A percentile compares a stretch with the other conserved stretches of the same genome.
Conservation (phyloP, 2,888 invertebrate species). For the Phrixothrix hirtus region DNA sequence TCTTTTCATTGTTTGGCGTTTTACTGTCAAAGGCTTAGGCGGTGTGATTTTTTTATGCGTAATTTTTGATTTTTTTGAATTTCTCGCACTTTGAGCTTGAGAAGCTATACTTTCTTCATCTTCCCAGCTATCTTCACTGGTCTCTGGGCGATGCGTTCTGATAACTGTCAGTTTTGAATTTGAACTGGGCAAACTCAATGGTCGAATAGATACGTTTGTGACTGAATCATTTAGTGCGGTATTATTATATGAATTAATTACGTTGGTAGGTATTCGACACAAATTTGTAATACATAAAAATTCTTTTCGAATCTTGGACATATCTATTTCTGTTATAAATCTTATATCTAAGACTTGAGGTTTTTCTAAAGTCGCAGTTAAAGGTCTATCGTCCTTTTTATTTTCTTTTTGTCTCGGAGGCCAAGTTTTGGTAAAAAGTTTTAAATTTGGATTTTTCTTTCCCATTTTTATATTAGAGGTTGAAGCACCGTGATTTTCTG, state of each 20-base stretch:
- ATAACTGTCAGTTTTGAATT: slow-evolving; percentile 8
- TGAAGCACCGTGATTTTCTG: too few species aligned
- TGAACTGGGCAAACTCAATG: slow-evolving; percentile 38
- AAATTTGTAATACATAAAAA: slow-evolving; percentile 56
- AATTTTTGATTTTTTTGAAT: slow-evolving; percentile 22
- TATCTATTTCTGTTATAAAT: slow-evolving; percentile 60
- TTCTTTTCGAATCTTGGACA: slow-evolving; percentile 62
- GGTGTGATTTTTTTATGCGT: slow-evolving; percentile 13
- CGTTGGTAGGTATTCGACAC: slow-evolving; percentile 47
- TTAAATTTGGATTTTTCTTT: slow-evolving; percentile 45
- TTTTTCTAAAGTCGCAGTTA: slow-evolving; percentile 62
- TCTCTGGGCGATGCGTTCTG: slow-evolving; percentile 27
- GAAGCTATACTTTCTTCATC: slow-evolving; percentile 44
- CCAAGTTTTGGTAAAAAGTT: slow-evolving; percentile 52
- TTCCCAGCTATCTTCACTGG: slow-evolving; percentile 45
- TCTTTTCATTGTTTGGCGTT: slow-evolving; percentile 23
- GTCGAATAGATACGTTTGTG: slow-evolving; percentile 35
- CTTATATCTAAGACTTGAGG: slow-evolving; percentile 60
- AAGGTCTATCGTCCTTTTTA: slow-evolving; percentile 52
- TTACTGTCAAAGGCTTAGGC: slow-evolving; percentile 28
- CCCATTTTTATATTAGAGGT: too few species aligned
- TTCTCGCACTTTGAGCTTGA: slow-evolving; percentile 29
- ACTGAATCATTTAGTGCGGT: slow-evolving; percentile 34
- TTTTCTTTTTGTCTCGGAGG: slow-evolving; percentile 40
- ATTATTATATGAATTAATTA: slow-evolving; percentile 31